phyloP scores from a whole-genome alignment of 2,113 vertebrate genomes.

The Varanus salvator region DNA sequence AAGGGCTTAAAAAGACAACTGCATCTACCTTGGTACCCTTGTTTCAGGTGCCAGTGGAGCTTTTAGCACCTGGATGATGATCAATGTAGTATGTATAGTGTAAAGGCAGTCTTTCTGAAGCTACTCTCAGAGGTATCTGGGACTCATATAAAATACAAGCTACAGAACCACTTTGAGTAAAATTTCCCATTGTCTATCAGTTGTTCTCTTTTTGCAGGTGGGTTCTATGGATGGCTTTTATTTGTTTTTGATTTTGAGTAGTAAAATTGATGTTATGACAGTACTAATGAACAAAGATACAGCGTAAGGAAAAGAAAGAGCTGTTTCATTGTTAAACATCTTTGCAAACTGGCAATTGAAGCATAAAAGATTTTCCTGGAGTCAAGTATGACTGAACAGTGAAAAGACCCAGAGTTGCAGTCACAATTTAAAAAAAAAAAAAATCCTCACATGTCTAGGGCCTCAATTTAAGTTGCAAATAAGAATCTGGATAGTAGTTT shows the following conservation, averaged over 20 bases:
- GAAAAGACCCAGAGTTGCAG: not conserved
- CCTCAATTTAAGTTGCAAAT: conserved; percentile 29
- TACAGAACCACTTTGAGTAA: not conserved
- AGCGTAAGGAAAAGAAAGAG: not conserved
- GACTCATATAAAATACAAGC: not conserved
- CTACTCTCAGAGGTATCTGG: not conserved
- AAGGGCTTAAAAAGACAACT: too few species aligned
- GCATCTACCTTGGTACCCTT: too few species aligned
- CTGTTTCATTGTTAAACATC: not conserved
- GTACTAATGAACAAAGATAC: not conserved
- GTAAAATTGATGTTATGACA: not conserved
- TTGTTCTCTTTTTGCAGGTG: not conserved
- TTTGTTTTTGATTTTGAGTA: not conserved
- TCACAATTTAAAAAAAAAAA: not conserved
- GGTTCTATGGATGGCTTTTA: too few species aligned
- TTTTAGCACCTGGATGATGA: too few species aligned
- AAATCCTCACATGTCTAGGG: conserved; percentile 13
- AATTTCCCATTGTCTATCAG: not conserved
- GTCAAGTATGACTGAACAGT: not conserved
- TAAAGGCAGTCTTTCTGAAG: not conserved
- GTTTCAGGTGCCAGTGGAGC: too few species aligned
- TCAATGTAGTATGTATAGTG: too few species aligned
- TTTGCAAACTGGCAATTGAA: conserved; percentile 11
- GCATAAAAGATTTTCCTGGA: not conserved
- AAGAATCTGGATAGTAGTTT: conserved; percentile 45